Percentiles rank a stretch among this genome's conserved stretches.
Conservation (phyloP, 2,888 invertebrate species). For the Cecidostiba fungosa region DNA sequence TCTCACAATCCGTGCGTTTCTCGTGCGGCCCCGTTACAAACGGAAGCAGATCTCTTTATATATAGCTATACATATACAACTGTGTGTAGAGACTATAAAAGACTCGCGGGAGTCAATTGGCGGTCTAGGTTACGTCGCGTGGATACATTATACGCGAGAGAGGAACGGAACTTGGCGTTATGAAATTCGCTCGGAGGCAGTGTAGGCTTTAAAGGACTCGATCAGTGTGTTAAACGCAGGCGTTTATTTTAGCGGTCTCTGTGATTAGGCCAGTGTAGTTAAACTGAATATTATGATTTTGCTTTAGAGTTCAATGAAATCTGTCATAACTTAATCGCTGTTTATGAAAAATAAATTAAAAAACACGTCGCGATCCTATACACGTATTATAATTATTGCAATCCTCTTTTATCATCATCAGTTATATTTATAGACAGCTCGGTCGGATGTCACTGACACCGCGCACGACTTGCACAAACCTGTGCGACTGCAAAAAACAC, state of each 20-base stretch:
- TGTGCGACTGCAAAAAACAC: background rate
- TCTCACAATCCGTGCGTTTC: conserved; percentile 21
- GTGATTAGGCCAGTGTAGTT: background rate
- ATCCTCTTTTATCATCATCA: background rate
- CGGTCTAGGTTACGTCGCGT: conserved; percentile 56
- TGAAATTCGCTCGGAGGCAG: conserved; percentile 27
- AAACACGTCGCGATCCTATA: too few species aligned
- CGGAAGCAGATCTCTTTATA: conserved; percentile 8
- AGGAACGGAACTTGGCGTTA: conserved; percentile 11
- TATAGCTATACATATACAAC: too few species aligned
- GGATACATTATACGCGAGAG: conserved; percentile 24
- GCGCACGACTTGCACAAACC: background rate
- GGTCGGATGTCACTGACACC: conserved; percentile 11
- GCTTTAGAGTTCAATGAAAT: too few species aligned
- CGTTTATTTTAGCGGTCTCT: background rate
- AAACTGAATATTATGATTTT: too few species aligned
- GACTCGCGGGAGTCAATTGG: conserved; percentile 28
- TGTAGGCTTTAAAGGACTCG: background rate
- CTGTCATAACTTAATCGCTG: too few species aligned
- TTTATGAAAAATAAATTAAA: too few species aligned
- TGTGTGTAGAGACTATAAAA: background rate
- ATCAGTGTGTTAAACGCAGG: background rate
- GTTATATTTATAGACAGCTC: background rate
- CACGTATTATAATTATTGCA: background rate
- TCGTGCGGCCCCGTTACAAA: conserved; percentile 22